Base-by-base conservation (phyloP, 2,888 invertebrate genomes). In the Caenorhabditis sulstoni region DNA sequence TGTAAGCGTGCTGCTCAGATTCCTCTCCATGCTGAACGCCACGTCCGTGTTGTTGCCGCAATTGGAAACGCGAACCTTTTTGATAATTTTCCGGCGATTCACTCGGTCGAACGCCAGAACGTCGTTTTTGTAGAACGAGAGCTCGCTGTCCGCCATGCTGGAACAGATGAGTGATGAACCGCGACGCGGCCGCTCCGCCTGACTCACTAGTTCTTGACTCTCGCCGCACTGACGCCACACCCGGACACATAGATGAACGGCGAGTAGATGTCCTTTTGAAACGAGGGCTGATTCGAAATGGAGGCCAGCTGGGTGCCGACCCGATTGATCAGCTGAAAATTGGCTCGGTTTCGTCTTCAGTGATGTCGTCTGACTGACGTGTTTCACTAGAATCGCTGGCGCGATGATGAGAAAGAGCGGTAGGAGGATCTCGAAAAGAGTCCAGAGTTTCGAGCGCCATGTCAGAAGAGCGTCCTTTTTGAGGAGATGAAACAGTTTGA, bases 401-500 rank as follows among this genome's bases (percentile, higher is more conserved):
- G 49, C 39, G 9, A 35, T 45, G 16, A 67, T 49, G n/a, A 67
- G 23, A 22, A 67, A 12, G n/a, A 67, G 57, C 12, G 66, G 66
- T 16, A 67, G 22, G 11, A 67, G 14, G 9, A 58, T 39, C 12
- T 67, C 66, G 16, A 67, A 67, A 7, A 23, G 20, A 1, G 66
- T 67, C 66, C 66, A 67, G 1, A 49, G 3, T 57, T 57, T 57
- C 16, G 66, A 67, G 35, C 66, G 20, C 23, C 57, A 39, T 14
- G 57, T 18, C 37, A 67, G 49, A 18, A 67, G 12, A 23, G 23
- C 57, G 57, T 67, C 66, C 39, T 67, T 67, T 57, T 20, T 47
- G 47, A 67, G 49, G 18, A 67, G 66, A 47, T 67, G 57, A 39
- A 67, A 49, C 22, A 67, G 41, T 37, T 67, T 67, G n/a, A 37